Evolutionary conservation across 1,140 invertebrate species (phyloP).

Genomic region (Pseudomyrmex sp.): DNA sequence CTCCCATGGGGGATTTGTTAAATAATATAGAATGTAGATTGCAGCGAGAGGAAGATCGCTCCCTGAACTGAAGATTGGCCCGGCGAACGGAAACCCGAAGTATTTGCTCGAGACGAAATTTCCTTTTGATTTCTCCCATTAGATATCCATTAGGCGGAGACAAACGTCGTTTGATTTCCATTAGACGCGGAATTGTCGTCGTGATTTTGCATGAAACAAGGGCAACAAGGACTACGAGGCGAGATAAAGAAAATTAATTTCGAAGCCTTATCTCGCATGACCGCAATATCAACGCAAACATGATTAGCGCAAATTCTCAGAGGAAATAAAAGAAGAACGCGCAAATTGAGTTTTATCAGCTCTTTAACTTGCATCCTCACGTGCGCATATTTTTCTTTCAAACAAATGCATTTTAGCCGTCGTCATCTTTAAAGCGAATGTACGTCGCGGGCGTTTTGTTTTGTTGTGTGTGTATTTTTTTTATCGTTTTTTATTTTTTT

Average conservation of each 20-base stretch:
- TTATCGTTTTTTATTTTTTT: no score
- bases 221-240: no score
- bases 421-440: conserved; percentile 29
- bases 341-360: background rate
- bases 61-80: background rate
- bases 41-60: background rate
- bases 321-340: background rate
- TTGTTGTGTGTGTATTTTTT: background rate
- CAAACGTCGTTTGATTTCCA: conserved; percentile 4
- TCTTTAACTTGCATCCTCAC: conserved; percentile 17
- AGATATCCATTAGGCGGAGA: conserved; percentile 13
- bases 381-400: conserved; percentile 27
- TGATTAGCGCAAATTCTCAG: conserved; percentile 18
- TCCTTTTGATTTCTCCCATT: conserved; percentile 20
- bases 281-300: background rate
- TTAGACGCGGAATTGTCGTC: background rate
- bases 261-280: background rate
- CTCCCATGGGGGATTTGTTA: background rate
- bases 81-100: background rate
- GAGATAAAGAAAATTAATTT: no score
- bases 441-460: background rate
- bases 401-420: conserved; percentile 43
- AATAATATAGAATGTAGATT: conserved; percentile 28
- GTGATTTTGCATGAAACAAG: no score
- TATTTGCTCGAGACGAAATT: conserved; percentile 26